Conservation (phyloP, 2,888 invertebrate species). For the Muschampia plurimacula region DNA sequence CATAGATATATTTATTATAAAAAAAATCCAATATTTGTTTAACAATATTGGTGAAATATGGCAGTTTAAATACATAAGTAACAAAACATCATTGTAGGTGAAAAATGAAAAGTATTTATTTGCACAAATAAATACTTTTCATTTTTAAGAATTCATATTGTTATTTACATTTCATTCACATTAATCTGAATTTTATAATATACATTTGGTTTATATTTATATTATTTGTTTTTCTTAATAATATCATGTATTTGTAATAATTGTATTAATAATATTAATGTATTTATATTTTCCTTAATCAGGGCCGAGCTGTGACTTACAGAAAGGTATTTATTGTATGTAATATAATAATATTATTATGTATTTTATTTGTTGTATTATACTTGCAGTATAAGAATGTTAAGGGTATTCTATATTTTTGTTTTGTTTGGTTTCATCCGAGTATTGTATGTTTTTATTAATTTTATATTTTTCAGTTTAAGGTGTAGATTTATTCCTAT, state of each 20-base stretch:
- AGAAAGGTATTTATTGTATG: slow-evolving; percentile 41
- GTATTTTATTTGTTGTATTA: not conserved
- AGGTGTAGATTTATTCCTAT: too few species aligned
- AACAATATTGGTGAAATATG: too few species aligned
- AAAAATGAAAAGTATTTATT: too few species aligned
- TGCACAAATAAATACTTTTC: too few species aligned
- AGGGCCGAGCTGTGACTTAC: slow-evolving; percentile 28
- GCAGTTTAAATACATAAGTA: too few species aligned
- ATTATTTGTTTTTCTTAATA: not conserved
- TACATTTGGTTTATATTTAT: not conserved
- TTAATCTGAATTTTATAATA: not conserved
- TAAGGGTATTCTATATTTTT: slow-evolving; percentile 27
- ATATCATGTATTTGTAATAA: not conserved
- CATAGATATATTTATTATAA: too few species aligned
- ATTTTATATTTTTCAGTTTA: too few species aligned
- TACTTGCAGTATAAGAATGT: not conserved
- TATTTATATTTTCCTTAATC: slow-evolving; percentile 29
- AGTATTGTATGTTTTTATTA: not conserved
- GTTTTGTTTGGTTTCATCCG: not conserved
- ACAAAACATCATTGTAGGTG: too few species aligned
- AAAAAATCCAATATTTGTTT: too few species aligned
- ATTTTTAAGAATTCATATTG: too few species aligned
- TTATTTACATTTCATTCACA: too few species aligned
- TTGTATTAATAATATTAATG: not conserved
- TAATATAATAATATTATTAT: slow-evolving; percentile 33